Evolutionary conservation across 2,797 vertebrate species (phyloP).

Genomic region (Knipowitschia caucasica): DNA sequence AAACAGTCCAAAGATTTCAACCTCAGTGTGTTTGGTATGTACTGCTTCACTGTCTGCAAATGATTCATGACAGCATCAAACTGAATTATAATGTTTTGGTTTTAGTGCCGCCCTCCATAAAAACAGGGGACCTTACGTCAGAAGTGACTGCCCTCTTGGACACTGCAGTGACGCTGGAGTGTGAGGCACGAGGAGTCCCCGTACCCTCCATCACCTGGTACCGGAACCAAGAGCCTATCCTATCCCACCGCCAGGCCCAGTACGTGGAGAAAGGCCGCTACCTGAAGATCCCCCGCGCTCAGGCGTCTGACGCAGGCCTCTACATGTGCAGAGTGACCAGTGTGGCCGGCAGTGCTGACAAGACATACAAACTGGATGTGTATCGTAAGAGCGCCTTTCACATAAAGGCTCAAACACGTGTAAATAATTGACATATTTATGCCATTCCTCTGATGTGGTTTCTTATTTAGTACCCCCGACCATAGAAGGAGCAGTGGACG

Average conservation of each 20-base stretch:
- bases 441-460: background rate
- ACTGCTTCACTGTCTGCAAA: background rate
- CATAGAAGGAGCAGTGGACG: slow-evolving; percentile 76
- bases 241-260: slow-evolving; percentile 78
- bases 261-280: slow-evolving; percentile 86
- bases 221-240: slow-evolving; percentile 75
- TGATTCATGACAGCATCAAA: background rate
- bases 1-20: slow-evolving; percentile 87
- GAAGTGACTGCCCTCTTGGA: slow-evolving; percentile 81
- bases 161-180: slow-evolving; percentile 84
- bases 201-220: slow-evolving; percentile 87
- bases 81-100: background rate
- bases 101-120: slow-evolving; percentile 90
- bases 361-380: slow-evolving; percentile 82
- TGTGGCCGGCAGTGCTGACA: slow-evolving; percentile 83
- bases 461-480: slow-evolving; percentile 83
- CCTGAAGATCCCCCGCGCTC: slow-evolving; percentile 84
- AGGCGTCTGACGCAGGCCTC: slow-evolving; percentile 81
- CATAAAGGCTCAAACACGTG: too few species aligned
- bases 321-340: slow-evolving; percentile 85
- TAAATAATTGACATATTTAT: too few species aligned
- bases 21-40: slow-evolving; percentile 83
- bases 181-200: slow-evolving; percentile 87
- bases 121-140: slow-evolving; percentile 84
- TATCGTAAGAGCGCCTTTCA: slow-evolving; percentile 85